Conservation (phyloP, 92 coral and sea anemone genomes). For the Porites lobata region DNA sequence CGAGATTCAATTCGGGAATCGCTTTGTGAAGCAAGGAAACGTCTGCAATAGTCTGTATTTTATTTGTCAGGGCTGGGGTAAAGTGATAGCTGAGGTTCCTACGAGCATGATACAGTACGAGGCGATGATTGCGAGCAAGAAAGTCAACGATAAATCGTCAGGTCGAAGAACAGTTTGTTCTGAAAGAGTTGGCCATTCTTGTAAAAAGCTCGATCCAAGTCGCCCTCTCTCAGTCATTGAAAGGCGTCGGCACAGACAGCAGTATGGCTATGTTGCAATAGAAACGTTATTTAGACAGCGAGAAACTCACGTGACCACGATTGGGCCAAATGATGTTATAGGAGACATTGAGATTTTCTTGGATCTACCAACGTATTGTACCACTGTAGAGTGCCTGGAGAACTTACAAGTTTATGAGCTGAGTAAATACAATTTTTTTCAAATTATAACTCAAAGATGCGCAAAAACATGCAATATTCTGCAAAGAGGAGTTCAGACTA, state of each 20-base stretch:
- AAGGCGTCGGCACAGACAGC: slow-evolving; percentile 76
- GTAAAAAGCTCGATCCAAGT: slow-evolving; percentile 22
- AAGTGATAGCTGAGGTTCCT: slow-evolving; percentile 71
- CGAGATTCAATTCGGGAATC: slow-evolving; percentile 79
- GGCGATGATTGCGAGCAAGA: slow-evolving; percentile 42
- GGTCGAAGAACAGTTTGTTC: slow-evolving; percentile 2
- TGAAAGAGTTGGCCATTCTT: not conserved
- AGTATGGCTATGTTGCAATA: slow-evolving; percentile 85
- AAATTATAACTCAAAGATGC: slow-evolving; percentile 69
- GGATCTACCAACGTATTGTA: slow-evolving; percentile 78
- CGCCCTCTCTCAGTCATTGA: slow-evolving; percentile 90
- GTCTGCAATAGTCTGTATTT: slow-evolving; percentile 77
- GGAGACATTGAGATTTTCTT: slow-evolving; percentile 89
- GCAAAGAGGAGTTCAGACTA: slow-evolving; percentile 54
- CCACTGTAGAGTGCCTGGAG: slow-evolving; percentile 84
- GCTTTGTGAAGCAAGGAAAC: slow-evolving; percentile 83
- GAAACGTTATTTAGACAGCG: slow-evolving; percentile 81
- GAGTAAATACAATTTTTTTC: slow-evolving; percentile 75
- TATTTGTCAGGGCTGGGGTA: slow-evolving; percentile 85
- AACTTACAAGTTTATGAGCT: slow-evolving; percentile 83
- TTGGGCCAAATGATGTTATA: slow-evolving; percentile 88
- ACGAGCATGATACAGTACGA: slow-evolving; percentile 76
- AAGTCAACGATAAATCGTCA: not conserved
- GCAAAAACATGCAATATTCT: slow-evolving; percentile 62
- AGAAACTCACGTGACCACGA: slow-evolving; percentile 75